Base-by-base conservation (phyloP, 2,797 vertebrate species). In the Serranus cabrilla region DNA sequence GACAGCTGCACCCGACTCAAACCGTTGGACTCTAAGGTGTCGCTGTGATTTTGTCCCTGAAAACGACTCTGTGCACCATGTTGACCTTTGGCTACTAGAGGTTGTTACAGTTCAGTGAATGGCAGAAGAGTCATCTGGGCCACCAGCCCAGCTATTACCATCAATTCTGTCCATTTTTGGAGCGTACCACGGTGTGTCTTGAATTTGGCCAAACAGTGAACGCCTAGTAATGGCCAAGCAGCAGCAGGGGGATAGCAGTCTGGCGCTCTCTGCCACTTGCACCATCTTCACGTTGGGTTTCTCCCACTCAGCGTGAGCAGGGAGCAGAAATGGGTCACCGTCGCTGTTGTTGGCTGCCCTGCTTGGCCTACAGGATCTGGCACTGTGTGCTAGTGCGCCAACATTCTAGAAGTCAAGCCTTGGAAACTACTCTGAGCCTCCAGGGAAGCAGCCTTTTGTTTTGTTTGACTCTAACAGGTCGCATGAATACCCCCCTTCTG, bases 321-420 rank as follows among this genome's bases (percentile, higher is more conserved):
- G 61, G 83, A 79, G 85, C 81, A 85, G 71, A 89, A 88, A 49
- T 78, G 87, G 91, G 91, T 92, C 84, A 85, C 67, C 42, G 73
- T 63, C 71, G 60, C 80, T 72, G 79, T 75, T 74, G 82, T 83
- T 87, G 88, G 88, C 90, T 79, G 86, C 86, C 85, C 87, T 10
- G 81, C 73, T 88, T 70, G 87, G 89, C 83, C 89, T 66, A 78
- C 81, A 76, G 83, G 80, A 76, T 85, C 84, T 74, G 84, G 78
- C 78, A 55, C 71, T 6, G 65, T 11, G 43, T 83, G 58, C 81
- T 46, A 21, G 58, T 61, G 81, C 76, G 88, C 91, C 89, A 90
- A 93, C 93, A 93, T 94, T 94, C 92, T 92, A 78, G 61, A 91
- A 94, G 92, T 92, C 91, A 80, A 92, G 92, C 94, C 93, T 92